Percentiles rank a stretch among this genome's conserved stretches.
Evolutionary conservation across 2,888 invertebrate species (phyloP).

Genomic region (Hyles lineata): DNA sequence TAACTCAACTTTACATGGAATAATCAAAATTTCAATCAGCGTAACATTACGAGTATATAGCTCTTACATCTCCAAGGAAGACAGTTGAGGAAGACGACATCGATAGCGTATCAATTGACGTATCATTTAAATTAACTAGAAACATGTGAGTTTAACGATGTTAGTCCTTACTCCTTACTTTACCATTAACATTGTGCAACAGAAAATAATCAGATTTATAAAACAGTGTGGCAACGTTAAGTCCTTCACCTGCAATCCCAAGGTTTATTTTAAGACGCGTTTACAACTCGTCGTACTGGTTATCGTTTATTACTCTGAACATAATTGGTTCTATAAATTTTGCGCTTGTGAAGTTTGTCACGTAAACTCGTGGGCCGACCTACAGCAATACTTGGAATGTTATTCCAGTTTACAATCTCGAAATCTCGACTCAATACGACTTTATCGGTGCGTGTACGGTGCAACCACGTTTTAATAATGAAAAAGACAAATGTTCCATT

Average conservation of each 20-base stretch:
- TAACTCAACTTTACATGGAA: no score
- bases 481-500: no score
- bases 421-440: no score
- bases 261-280: slow-evolving; percentile 11
- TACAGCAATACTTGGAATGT: neutral
- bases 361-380: neutral
- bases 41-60: no score
- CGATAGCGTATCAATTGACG: no score
- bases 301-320: slow-evolving; percentile 16
- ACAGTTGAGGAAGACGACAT: no score
- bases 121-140: no score
- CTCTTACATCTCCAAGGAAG: no score
- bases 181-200: neutral
- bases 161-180: neutral
- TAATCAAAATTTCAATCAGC: no score
- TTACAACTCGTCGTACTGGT: slow-evolving; percentile 10
- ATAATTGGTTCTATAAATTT: slow-evolving; percentile 12
- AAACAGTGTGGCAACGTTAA: neutral
- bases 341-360: slow-evolving; percentile 7
- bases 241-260: slow-evolving; percentile 22
- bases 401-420: neutral
- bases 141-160: no score
- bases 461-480: no score
- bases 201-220: neutral
- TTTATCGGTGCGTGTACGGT: no score